phyloP scores from a whole-genome alignment of 2,797 vertebrate genomes.

The Tolypeutes matacus region DNA sequence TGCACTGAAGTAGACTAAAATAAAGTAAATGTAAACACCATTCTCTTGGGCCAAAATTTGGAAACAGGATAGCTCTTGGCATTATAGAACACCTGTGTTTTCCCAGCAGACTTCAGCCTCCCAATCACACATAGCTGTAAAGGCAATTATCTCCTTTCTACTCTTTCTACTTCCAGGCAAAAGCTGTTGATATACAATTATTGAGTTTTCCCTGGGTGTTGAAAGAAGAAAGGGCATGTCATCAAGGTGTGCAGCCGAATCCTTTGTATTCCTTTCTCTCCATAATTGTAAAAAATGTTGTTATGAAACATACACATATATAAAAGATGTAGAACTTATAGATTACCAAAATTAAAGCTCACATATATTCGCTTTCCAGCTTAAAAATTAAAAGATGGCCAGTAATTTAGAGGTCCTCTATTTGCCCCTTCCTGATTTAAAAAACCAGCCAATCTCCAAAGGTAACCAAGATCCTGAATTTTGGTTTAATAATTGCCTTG shows the following conservation, averaged over 20 bases:
- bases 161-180: conserved; percentile 56
- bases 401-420: neutral
- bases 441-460: neutral
- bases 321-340: neutral
- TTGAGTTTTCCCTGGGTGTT: conserved; percentile 65
- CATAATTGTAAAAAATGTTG: neutral
- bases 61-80: neutral
- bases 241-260: conserved; percentile 32
- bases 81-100: conserved; percentile 38
- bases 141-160: conserved; percentile 61
- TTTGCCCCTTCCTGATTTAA: neutral
- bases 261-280: conserved; percentile 3
- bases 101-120: conserved; percentile 18
- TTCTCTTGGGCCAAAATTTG: conserved; percentile 23
- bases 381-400: neutral
- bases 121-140: neutral
- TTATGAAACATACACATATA: neutral
- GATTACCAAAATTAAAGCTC: neutral
- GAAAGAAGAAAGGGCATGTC: conserved; percentile 41
- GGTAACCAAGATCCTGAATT: neutral
- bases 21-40: neutral
- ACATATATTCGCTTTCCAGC: neutral
- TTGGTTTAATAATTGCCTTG: neutral
- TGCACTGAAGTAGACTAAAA: conserved; percentile 32
- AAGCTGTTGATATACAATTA: conserved; percentile 69